Evolutionary conservation across 64 coral and sea anemone species (phyloP).

Genomic region (Actinia tenebrosa): DNA sequence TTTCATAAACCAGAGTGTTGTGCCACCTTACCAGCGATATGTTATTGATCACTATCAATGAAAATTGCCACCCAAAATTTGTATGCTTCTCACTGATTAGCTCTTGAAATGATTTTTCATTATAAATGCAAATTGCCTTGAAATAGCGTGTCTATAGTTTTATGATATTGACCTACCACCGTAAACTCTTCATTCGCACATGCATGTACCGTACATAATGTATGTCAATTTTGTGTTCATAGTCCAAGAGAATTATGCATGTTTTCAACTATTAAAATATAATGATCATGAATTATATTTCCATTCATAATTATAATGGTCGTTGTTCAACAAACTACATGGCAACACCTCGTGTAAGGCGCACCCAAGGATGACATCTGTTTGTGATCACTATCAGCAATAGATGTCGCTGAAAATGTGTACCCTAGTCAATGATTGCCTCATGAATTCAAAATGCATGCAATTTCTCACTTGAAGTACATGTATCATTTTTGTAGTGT

Average conservation of each 20-base stretch:
- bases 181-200: too few relatives aligned
- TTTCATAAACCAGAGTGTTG: too few relatives aligned
- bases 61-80: background rate
- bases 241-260: too few relatives aligned
- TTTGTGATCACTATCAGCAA: too few relatives aligned
- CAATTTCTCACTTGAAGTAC: background rate
- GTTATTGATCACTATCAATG: background rate
- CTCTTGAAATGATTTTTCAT: background rate
- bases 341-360: background rate
- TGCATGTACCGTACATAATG: background rate
- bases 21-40: too few relatives aligned
- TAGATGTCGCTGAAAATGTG: too few relatives aligned
- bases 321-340: background rate
- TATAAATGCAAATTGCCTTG: background rate
- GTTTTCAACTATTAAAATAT: too few relatives aligned
- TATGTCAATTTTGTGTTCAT: background rate
- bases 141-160: background rate
- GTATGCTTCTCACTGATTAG: background rate
- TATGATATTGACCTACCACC: background rate
- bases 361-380: background rate
- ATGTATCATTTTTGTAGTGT: background rate
- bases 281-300: too few relatives aligned
- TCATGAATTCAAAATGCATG: background rate
- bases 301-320: too few relatives aligned
- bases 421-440: background rate